Evolutionary conservation across 2,888 invertebrate genomes (phyloP), one percentile per base, ranked within the genome.

Genomic region (Priocnemis perturbator): DNA sequence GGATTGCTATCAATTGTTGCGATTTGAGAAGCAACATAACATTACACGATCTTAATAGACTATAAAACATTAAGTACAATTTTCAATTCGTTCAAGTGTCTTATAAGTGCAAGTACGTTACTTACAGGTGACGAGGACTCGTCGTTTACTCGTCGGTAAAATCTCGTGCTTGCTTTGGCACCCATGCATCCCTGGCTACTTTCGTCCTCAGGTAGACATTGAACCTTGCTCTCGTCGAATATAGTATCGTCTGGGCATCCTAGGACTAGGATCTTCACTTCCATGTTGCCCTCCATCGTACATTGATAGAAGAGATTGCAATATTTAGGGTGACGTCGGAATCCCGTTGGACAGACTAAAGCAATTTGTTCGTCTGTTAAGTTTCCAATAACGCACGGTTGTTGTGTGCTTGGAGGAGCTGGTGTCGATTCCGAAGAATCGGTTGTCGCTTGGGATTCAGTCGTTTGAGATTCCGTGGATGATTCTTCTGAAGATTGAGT

Each of bases 251-350:
- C 93, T 14, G 95, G 95, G 88, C 96, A 96, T 76, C 93, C 93
- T 78, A 96, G 92, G 9, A 93, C 91, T 1, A 95, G 91, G 71
- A 96, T 91, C 85, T 94, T 95, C n/a, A 94, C 89, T 76, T 95
- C 94, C 84, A 93, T 93, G 56, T 90, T 93, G 30, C 92, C 91
- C 7, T 92, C 90, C 78, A 92, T 92, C 19, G 93, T 94, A 82
- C 96, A 96, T 87, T 96, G 96, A 86, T 96, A 96, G 90, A 96
- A 96, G 79, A 95, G 89, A 83, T 95, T 94, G 82, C 96, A 96
- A 84, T 94, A 93, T 86, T 94, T 95, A 0, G 96, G 95, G 91
- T 96, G 96, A 74, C 95, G 91, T 83, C 92, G 92, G 89, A 96
- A 96, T 47, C 96, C 95, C 5, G 95, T 95, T 9, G 96, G 96